Evolutionary conservation across 2,888 invertebrate genomes (phyloP), one percentile per base, ranked within the genome.

Genomic region (Microplitis manilae): DNA sequence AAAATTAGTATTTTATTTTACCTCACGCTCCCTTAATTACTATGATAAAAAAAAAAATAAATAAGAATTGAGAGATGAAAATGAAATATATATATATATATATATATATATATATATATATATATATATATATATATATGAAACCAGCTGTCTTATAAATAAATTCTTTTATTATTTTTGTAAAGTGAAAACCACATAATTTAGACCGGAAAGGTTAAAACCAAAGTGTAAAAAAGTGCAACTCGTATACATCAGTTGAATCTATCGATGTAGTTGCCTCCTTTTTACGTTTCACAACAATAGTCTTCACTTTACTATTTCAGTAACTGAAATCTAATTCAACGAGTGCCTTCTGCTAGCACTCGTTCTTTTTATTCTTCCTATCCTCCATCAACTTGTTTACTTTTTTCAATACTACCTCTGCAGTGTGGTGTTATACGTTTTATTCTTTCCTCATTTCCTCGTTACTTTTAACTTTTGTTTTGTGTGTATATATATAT

Each of bases 251-350:
- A 82, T 82, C 82, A 82, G 81, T 80, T 77, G 17, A 38, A 61
- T 39, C 41, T 39, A 61, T 38, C 20, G 59, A n/a, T 39, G 38
- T 72, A 71, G 70, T 62, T 78, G 77, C 77, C 77, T 73, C 50
- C 79, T 73, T 20, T 50, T 50, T 78, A 39, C 40, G 59, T 76
- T 75, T 67, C 75, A 68, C 81, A 82, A 84, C 83, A 85, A 86
- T 85, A 77, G 82, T 68, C 64, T 61, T 70, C 72, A 79, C 80
- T 30, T 38, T 30, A 65, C 82, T 50, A 50, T 50, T 50, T 50
- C 13, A 50, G 50, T 50, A 13, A 83, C 84, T 85, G 83, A 83
- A 85, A 87, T 86, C 83, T 85, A 86, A 86, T 86, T 83, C 83
- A 81, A 81, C 79, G 81, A 83, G 83, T 83, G 81, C 81, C 80